Conservation (phyloP, 2,797 vertebrate genomes). For the Bradypodion ventrale region DNA sequence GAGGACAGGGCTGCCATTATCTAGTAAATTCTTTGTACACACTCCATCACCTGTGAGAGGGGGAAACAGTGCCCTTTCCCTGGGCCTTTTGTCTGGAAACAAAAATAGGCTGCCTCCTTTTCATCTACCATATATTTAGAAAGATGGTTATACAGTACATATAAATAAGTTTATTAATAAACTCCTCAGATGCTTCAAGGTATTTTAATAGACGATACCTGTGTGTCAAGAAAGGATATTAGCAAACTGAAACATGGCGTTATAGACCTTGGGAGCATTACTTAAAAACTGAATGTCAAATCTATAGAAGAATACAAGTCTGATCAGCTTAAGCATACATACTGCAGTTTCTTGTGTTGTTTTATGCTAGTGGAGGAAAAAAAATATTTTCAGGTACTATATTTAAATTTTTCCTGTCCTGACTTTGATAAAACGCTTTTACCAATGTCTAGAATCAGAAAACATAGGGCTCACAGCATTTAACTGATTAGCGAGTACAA, state of each 20-base stretch:
- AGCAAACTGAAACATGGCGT: slow-evolving; percentile 60
- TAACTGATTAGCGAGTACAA: background rate
- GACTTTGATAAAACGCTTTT: slow-evolving; percentile 21
- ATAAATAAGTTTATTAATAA: slow-evolving; percentile 55
- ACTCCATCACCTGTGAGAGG: slow-evolving; percentile 88
- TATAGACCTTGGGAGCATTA: slow-evolving; percentile 41
- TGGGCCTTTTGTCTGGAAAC: slow-evolving; percentile 76
- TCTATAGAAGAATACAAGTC: background rate
- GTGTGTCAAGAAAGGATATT: slow-evolving; percentile 34
- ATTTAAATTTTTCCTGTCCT: slow-evolving; percentile 39
- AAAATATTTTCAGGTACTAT: slow-evolving; percentile 51
- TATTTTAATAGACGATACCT: slow-evolving; percentile 55
- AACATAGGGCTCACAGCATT: background rate
- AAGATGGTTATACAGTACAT: slow-evolving; percentile 67
- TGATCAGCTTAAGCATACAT: background rate
- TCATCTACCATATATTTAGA: slow-evolving; percentile 64
- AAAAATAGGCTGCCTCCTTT: slow-evolving; percentile 69
- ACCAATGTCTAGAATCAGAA: slow-evolving; percentile 16
- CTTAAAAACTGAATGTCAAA: slow-evolving; percentile 34
- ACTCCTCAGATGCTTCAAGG: slow-evolving; percentile 42
- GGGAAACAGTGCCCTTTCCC: slow-evolving; percentile 74
- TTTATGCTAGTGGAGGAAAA: slow-evolving; percentile 28
- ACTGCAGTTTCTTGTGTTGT: slow-evolving; percentile 37
- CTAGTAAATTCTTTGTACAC: slow-evolving; percentile 75
- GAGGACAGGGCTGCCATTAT: slow-evolving; percentile 83